phyloP scores from a whole-genome alignment of 2,113 vertebrate genomes.

The Leptodactylus fuscus region DNA sequence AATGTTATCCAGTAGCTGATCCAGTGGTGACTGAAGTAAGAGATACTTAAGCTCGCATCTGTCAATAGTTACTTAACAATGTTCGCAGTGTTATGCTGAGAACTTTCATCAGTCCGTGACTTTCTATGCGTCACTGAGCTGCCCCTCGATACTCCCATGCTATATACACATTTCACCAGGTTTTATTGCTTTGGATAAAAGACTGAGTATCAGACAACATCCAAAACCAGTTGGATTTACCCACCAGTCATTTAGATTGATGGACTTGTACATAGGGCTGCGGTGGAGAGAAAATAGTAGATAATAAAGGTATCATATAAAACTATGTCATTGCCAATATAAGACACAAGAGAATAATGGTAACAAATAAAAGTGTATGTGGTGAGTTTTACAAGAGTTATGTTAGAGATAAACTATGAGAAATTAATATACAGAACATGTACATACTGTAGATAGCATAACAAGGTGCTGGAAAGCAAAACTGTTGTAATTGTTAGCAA shows the following conservation, averaged over 20 bases:
- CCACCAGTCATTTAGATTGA: background rate
- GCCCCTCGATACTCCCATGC: background rate
- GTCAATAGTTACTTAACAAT: conserved; percentile 42
- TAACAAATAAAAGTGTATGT: background rate
- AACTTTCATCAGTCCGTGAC: conserved; percentile 47
- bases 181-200: background rate
- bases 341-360: background rate
- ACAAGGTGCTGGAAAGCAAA: no score
- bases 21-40: conserved; percentile 33
- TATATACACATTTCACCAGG: background rate
- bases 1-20: conserved; percentile 31
- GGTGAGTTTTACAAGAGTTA: background rate
- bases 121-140: background rate
- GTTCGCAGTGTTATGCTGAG: conserved; percentile 15
- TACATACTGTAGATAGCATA: no score
- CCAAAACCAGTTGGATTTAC: background rate
- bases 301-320: background rate
- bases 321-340: background rate
- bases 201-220: background rate
- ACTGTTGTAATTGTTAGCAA: no score
- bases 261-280: background rate
- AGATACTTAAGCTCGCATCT: conserved; percentile 34
- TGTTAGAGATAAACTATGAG: background rate
- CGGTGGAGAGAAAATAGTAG: background rate
- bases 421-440: background rate